Evolutionary conservation across 2,113 vertebrate species (phyloP), one percentile per base, ranked within the genome.

Genomic region (Clarias magur): DNA sequence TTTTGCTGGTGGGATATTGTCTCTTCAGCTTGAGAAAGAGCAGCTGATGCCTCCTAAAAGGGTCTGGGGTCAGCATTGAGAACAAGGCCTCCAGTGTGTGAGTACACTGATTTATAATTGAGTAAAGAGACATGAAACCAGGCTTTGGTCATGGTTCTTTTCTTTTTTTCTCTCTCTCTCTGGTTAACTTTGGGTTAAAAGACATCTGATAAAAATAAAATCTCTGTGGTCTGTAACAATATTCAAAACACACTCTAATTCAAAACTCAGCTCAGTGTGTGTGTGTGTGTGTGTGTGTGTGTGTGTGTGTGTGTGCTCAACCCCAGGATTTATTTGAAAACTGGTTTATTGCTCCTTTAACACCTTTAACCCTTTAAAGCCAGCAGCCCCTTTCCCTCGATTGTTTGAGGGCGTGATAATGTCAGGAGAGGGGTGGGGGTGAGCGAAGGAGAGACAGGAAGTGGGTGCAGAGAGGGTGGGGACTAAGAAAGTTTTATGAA

Each of bases 41-140:
- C 89, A 90, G 89, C 87, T 90, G 78, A 87, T 82, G 87, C 78
- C 87, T 88, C 54, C 63, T 83, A 65, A 85, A 85, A 68, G 30
- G 56, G 67, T 81, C 72, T 56, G 60, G 87, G 89, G 89, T 90
- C 89, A 90, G 63, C 23, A 23, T 54, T 34, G 57, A 75, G 78
- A 88, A 90, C 82, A 86, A 90, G 78, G 87, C 68, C 85, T 81
- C 82, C 30, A 88, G 87, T 90, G 87, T 90, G 12, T 79, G 83
- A 84, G 48, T 59, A 80, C 60, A 54, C 68, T 73, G 16, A 67
- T 72, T 88, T 82, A 84, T 84, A 83, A 88, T 53, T 70, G 57
- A 85, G 56, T 56, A 67, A 38, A 62, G 34, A 72, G 48, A 65
- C 19, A 0, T 76, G 48, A 68, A 88, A 83, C 12, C 53, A 79